Base-by-base conservation (phyloP, 1,140 invertebrate genomes). In the Drosophila grimshawi region DNA sequence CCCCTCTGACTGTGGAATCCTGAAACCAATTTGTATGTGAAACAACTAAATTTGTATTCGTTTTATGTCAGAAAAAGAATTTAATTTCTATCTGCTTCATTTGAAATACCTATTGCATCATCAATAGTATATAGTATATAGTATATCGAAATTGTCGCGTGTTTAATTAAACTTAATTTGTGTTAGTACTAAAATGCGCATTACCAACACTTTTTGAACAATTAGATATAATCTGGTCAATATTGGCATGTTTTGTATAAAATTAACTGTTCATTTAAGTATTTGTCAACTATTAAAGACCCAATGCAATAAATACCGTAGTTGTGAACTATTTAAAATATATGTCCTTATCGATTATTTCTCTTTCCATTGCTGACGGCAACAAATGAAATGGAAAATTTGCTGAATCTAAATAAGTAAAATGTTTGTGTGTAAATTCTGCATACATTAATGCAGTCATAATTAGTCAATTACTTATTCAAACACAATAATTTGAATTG, bases 401-500 rank as follows among this genome's bases (percentile, higher is more conserved):
- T 43, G 45, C 56, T 19, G 19, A 72, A 72, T 60, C 63, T 59
- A 52, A 72, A 67, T 67, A 67, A 67, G 43, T 52, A 46, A 57
- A 45, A 35, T 61, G 49, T 29, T 27, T 39, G 30, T 43, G 45
- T 30, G 19, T n/a, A 4, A 19, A 48, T 46, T 63, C 8, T 52
- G 10, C 59, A 63, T 60, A 2, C 30, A 30, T 46, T 60, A 33
- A 46, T 59, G 43, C 43, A 19, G n/a, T 19, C 64, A 61, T 63
- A 69, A 74, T 69, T 75, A 57, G 57, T 62, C 43, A 69, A 75
- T 75, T 69, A 69, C 45, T 63, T 69, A 75, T 70, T 73, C 68
- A 67, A 56, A 60, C 56, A 66, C 29, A 19, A n/a, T 46, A 73
- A 60, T 53, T 30, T 4, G 53, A 59, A 72, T 72, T 59, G 59